phyloP scores from a whole-genome alignment of 2,113 vertebrate species.

The Sarotherodon lohbergeri region DNA sequence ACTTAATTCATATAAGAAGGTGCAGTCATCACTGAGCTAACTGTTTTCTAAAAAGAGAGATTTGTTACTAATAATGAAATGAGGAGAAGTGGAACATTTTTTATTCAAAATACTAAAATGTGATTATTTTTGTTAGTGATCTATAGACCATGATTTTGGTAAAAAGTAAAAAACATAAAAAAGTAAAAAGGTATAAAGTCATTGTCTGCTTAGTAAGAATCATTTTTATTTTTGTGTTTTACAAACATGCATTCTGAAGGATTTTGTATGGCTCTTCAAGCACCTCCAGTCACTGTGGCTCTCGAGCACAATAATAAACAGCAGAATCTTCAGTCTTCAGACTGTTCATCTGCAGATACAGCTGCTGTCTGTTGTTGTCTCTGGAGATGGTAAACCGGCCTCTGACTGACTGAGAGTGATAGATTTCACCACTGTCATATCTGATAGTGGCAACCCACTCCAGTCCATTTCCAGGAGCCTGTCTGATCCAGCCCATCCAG shows the following conservation, averaged over 20 bases:
- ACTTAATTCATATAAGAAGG: neutral
- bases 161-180: too few species aligned
- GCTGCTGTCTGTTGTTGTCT: too few species aligned
- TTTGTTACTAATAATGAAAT: neutral
- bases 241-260: neutral
- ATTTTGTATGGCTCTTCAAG: accelerated
- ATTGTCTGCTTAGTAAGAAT: neutral
- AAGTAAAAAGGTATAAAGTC: neutral
- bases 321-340: too few species aligned
- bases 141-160: accelerated
- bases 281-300: accelerated
- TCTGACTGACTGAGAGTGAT: too few species aligned
- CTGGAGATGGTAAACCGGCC: too few species aligned
- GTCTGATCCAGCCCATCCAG: too few species aligned
- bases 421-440: neutral
- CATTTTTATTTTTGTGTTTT: accelerated
- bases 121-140: neutral
- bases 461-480: neutral
- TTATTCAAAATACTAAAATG: neutral
- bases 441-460: neutral
- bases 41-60: accelerated
- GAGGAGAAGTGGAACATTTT: neutral
- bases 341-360: too few species aligned
- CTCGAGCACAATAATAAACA: accelerated
- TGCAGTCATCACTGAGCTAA: accelerated